Evolutionary conservation across 2,797 vertebrate species (phyloP), one percentile per base, ranked within the genome.

Genomic region (Capromys pilorides): DNA sequence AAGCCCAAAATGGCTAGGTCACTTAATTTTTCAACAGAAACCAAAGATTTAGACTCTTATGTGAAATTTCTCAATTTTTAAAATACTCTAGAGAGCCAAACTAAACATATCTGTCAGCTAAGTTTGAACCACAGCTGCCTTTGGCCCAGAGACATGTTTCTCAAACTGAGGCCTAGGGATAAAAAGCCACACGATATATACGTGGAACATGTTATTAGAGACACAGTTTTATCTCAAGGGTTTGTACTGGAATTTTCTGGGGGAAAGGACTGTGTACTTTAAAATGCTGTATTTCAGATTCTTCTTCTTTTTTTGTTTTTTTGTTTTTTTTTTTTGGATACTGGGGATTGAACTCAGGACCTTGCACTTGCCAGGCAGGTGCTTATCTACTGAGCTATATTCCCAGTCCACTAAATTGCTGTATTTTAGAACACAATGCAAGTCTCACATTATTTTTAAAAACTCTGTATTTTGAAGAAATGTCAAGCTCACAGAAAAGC

Each of bases 51-150:
- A 97, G 66, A 95, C 86, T 93, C 86, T 94, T 95, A 80, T 90
- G 71, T 57, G 36, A 95, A 96, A 95, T 93, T 94, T 94, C 92
- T 71, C 87, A 91, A 93, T 89, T 95, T 94, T 93, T 73, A 93
- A 95, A 92, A 93, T 73, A 96, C 57, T 93, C 57, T 86, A 77
- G 82, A 89, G 78, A 59, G 93, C 93, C 95, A 97, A 97, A 94
- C 49, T 92, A 97, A 96, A 95, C 62, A 92, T 88, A 54, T 96
- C 94, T 85, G 78, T 87, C 39, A 31, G 88, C 93, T 94, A 93
- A 95, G 95, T 96, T 18, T 94, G 95, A 96, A 96, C 90, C 87
- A 91, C 92, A 96, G 87, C 88, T 95, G 86, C 86, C 62, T 93
- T 90, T 94, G 85, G 88, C 86, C 82, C 88, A 93, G 77, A 96